Evolutionary conservation across 2,113 vertebrate genomes (phyloP), one percentile per base, ranked within the genome.

Genomic region (Ciconia boyciana): DNA sequence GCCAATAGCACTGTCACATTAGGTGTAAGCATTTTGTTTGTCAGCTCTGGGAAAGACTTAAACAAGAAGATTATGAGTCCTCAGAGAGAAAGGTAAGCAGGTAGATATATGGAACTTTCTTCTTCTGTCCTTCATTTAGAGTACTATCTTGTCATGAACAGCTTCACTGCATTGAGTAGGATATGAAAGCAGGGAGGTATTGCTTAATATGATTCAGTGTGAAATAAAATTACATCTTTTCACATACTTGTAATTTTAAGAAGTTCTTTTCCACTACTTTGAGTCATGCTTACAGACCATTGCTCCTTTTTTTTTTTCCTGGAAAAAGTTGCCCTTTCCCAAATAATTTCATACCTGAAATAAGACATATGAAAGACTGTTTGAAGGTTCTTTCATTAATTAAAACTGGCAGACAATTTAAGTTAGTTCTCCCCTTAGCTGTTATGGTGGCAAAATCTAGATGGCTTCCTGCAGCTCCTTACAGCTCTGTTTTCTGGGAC

Each of bases 371-470:
- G 44, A 92, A 79, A 76, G n/a, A 65, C 44, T 94, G 31, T 77
- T 93, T 87, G 36, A 94, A 80, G 16, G 7, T 70, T 93, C 41
- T 54, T 55, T 81, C 77, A 83, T 83, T 93, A 91, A 55, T 90
- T 91, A 93, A 91, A 95, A 87, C 62, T n/a, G 29, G 28, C 20
- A 90, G 64, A 91, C 15, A 83, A 89, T 79, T 75, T 91, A 89
- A 93, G 52, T 93, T 80, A 62, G 86, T 60, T 89, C 25, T 94
- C 72, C 68, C 60, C 43, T 91, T 88, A 92, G 77, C 90, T 96
- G 81, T 89, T 94, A 83, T 60, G 87, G 85, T 94, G 43, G 64
- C 80, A 93, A 94, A 89, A 74, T 89, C 31, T 54, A 82, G 70
- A 58, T 83, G 69, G 39, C 31, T 8, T 76, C 21, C 39, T 91